Evolutionary conservation across 2,113 vertebrate genomes (phyloP), one percentile per base, ranked within the genome.

Genomic region (Pyxicephalus adspersus): DNA sequence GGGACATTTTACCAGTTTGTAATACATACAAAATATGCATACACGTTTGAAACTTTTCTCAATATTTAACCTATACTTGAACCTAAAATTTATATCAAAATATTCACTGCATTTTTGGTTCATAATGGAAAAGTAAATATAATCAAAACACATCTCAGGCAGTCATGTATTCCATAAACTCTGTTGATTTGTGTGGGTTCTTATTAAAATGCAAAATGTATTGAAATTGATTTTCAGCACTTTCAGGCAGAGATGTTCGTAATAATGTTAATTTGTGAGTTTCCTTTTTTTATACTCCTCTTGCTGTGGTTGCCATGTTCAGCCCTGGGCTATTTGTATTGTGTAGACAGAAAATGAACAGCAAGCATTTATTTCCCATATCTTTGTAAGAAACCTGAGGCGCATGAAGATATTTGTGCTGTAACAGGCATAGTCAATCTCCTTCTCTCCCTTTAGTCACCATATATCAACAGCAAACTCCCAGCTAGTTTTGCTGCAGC

Each of bases 151-250:
- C 70, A 83, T 86, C 85, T 85, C 84, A 86, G 84, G 73, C 51
- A 88, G 73, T 80, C 85, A 88, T 89, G 84, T 76, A 78, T 83
- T 88, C 83, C 84, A 87, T 83, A 89, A 90, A 91, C 74, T 86
- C 16, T 76, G 79, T 81, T 89, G 88, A 92, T 93, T 86, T 90
- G 83, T 84, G 85, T 85, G 84, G 67, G 84, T 86, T 72, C 84
- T 91, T 86, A 92, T 92, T 94, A 93, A 93, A 93, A 94, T 94
- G 89, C 86, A 92, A 93, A 93, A 84, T 87, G 87, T 88, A 87
- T 86, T 87, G 86, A 92, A 93, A 94, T 89, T 91, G 88, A 91
- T 91, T 93, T 93, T 87, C 83, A 91, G 83, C 86, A 90, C 83
- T 92, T 94, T 93, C 87, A 88, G 86, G 84, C 83, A 90, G 80